Conservation (phyloP, 2,113 vertebrate genomes). For the Myrmecophaga tridactyla region DNA sequence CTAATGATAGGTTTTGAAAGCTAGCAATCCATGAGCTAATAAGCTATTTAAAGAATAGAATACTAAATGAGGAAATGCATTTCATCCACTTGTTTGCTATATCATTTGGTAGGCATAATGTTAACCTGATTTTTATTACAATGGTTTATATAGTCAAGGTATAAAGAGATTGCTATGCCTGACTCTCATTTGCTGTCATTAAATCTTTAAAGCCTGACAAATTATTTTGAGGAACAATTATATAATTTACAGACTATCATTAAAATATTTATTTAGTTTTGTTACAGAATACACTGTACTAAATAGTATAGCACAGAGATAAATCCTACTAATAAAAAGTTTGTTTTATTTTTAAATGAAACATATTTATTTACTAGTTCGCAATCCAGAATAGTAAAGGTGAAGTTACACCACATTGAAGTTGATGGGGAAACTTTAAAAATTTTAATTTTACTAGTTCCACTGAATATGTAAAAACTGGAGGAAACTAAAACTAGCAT, state of each 20-base stretch:
- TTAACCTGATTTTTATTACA: neutral
- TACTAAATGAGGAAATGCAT: neutral
- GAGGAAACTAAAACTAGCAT: constrained; percentile 58
- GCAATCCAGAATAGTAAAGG: neutral
- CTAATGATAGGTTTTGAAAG: neutral
- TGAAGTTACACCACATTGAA: neutral
- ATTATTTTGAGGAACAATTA: constrained; percentile 14
- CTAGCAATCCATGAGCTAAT: neutral
- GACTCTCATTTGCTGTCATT: neutral
- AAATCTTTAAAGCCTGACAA: neutral
- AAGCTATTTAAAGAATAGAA: neutral
- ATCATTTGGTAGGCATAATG: neutral
- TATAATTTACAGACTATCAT: neutral
- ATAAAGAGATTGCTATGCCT: neutral
- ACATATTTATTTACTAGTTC: neutral
- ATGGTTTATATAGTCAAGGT: neutral
- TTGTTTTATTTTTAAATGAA: neutral
- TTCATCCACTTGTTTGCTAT: neutral
- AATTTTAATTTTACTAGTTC: neutral
- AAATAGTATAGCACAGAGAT: neutral
- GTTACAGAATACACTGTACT: neutral
- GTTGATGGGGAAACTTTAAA: neutral
- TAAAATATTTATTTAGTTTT: constrained; percentile 25
- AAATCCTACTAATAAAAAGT: neutral
- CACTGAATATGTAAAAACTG: constrained; percentile 44